These are phyloP conservation scores for Phaethornis superciliosus DNA, from an alignment of 2,113 vertebrate genomes.

Conservation along the genomic window DNA sequence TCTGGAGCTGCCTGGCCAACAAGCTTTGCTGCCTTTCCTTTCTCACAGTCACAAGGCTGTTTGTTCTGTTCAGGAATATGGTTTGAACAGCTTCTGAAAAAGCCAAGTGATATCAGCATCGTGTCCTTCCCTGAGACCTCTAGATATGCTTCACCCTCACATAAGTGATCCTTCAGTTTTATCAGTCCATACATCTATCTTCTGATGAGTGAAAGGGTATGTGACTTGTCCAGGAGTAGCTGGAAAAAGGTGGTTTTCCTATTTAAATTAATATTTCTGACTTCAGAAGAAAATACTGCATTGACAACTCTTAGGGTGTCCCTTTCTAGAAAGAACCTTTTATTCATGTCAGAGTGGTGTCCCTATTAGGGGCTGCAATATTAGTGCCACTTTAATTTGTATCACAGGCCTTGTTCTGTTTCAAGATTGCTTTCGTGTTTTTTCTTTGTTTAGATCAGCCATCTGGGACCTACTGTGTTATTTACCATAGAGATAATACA, in stretches of 20 bases:
- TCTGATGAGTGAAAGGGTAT: neutral
- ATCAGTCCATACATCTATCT: neutral
- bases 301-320: neutral
- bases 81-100: neutral
- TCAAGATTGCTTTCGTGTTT: neutral
- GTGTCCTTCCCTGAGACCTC: neutral
- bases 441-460: conserved; percentile 13
- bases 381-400: neutral
- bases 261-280: neutral
- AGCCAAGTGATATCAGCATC: neutral
- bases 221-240: neutral
- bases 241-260: neutral
- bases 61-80: neutral
- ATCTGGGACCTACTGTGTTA: conserved; percentile 25
- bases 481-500: conserved; percentile 29
- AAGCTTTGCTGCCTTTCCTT: neutral
- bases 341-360: neutral
- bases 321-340: neutral
- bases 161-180: neutral
- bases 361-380: neutral
- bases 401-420: neutral
- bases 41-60: neutral
- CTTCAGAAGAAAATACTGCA: neutral
- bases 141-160: neutral
- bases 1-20: neutral